Evolutionary conservation across 2,797 vertebrate genomes (phyloP).

Genomic region (Lepilemur ruficaudatus): DNA sequence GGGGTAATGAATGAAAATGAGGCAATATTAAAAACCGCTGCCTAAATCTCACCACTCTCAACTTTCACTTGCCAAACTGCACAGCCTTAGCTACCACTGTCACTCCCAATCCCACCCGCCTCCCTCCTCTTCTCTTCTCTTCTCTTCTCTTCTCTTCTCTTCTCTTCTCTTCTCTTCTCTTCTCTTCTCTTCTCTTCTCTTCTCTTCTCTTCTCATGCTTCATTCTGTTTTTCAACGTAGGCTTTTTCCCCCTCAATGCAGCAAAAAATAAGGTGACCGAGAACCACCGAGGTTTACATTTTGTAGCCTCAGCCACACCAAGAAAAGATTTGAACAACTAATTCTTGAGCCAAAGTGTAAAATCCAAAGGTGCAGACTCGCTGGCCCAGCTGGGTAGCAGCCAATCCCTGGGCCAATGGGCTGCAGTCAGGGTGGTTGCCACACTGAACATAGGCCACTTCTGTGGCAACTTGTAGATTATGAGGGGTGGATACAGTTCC

Average conservation of each 20-base stretch:
- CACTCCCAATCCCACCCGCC: rapidly evolving
- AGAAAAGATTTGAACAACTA: not conserved
- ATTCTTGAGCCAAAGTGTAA: not conserved
- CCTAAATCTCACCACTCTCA: not conserved
- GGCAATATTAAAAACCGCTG: not conserved
- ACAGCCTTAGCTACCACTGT: rapidly evolving
- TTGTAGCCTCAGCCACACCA: not conserved
- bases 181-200: not conserved
- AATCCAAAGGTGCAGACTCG: not conserved
- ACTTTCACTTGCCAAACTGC: not conserved
- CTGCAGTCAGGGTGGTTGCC: too few relatives aligned
- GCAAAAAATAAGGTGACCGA: not conserved
- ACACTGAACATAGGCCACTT: not conserved
- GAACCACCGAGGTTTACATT: not conserved
- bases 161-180: not conserved
- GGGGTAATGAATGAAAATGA: not conserved
- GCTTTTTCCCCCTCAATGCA: rapidly evolving
- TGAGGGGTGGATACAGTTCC: not conserved
- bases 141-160: not conserved
- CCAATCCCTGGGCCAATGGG: not conserved
- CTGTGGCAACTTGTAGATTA: not conserved
- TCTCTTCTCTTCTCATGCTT: not conserved
- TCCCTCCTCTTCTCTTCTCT: not conserved
- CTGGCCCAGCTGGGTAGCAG: not conserved
- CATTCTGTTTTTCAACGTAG: not conserved